Evolutionary conservation across 1,140 invertebrate species (phyloP).

Genomic region (Bombus vancouverensis): DNA sequence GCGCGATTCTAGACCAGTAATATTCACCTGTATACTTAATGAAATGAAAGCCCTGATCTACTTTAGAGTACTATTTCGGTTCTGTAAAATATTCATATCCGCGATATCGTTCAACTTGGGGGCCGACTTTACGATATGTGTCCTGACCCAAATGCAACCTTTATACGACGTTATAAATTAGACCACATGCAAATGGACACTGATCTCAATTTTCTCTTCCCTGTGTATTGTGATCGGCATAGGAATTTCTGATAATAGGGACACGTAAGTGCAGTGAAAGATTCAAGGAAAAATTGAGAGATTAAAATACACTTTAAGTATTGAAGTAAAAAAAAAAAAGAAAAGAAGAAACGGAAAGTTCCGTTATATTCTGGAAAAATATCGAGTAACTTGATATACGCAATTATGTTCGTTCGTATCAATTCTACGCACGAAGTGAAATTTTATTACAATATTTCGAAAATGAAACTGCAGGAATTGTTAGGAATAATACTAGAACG

Average conservation of each 20-base stretch:
- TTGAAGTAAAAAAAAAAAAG: not conserved
- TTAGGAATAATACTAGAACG: not conserved
- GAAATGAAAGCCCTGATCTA: not conserved
- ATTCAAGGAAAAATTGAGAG: not conserved
- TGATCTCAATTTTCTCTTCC: not conserved
- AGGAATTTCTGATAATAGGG: not conserved
- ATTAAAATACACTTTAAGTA: not conserved
- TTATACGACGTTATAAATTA: constrained; percentile 33
- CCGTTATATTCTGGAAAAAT: not conserved
- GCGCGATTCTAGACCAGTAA: no score
- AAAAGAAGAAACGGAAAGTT: not conserved
- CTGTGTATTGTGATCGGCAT: no score
- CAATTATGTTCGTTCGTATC: not conserved
- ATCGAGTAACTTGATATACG: not conserved
- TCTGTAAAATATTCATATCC: constrained; percentile 17
- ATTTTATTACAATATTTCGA: not conserved
- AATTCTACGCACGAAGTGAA: no score
- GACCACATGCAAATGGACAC: not conserved
- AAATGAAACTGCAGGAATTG: not conserved
- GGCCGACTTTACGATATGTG: constrained; percentile 6
- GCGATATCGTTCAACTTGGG: not conserved
- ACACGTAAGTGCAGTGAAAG: not conserved
- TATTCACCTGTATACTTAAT: not conserved
- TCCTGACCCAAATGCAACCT: not conserved
- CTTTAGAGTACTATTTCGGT: not conserved